These are phyloP conservation scores for Crotalus tigris DNA, from an alignment of 2,113 vertebrate genomes.

Conservation along the genomic window DNA sequence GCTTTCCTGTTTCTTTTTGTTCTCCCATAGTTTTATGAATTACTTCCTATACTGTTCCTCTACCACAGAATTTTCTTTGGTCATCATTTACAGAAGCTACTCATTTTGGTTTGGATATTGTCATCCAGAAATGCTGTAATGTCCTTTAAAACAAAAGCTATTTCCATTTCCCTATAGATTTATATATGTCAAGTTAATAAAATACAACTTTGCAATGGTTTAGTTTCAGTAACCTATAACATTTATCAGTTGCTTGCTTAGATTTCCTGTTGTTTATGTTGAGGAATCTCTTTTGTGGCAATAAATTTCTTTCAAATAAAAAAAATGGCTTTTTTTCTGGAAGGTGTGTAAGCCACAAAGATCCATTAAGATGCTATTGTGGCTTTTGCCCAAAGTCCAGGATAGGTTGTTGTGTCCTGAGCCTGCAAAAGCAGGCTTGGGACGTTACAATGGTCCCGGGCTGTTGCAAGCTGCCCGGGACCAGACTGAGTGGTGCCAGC, in stretches of 20 bases:
- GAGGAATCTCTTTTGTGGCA: background rate
- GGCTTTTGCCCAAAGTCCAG: background rate
- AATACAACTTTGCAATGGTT: constrained; percentile 1
- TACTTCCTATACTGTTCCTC: background rate
- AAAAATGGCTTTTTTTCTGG: constrained; percentile 11
- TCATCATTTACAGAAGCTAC: constrained; percentile 17
- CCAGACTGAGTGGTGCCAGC: too few species aligned
- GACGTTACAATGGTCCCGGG: too few species aligned
- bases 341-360: background rate
- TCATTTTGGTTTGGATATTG: constrained; percentile 22
- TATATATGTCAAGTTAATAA: background rate
- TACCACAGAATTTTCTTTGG: background rate
- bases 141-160: background rate
- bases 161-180: background rate
- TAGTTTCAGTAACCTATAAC: background rate
- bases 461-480: too few species aligned
- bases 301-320: constrained; percentile 12
- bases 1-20: background rate
- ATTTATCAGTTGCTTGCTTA: background rate
- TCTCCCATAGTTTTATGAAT: background rate
- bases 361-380: background rate
- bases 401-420: background rate
- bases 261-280: background rate
- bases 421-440: too few species aligned
- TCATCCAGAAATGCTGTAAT: constrained; percentile 10